These are phyloP conservation scores for Pitangus sulphuratus DNA, from an alignment of 2,797 vertebrate genomes.

Conservation along the genomic window DNA sequence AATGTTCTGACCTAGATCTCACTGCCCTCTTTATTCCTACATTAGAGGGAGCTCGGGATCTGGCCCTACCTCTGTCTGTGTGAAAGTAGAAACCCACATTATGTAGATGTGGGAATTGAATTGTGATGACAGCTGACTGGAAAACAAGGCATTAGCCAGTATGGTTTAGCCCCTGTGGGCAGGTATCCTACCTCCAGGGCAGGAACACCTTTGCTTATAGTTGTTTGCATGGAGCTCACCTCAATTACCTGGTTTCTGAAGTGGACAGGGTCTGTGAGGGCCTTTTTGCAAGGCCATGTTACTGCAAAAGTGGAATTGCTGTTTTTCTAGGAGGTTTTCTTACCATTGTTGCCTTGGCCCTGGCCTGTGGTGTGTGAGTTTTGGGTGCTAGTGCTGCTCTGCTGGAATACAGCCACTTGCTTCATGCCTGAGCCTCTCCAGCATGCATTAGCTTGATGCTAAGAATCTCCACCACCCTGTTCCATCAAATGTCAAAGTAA, in stretches of 20 bases:
- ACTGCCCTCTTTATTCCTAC: background rate
- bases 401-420: background rate
- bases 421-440: background rate
- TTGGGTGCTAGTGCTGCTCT: background rate
- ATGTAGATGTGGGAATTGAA: background rate
- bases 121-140: background rate
- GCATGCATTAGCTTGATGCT: background rate
- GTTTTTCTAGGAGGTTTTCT: background rate
- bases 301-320: background rate
- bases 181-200: background rate
- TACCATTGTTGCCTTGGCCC: background rate
- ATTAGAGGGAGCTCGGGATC: background rate
- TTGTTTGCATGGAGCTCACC: background rate
- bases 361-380: background rate
- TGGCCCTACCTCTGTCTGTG: background rate
- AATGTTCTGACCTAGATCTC: background rate
- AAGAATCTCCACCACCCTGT: background rate
- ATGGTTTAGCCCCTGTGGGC: background rate
- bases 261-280: background rate
- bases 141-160: background rate
- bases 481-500: background rate
- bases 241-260: background rate
- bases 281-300: background rate
- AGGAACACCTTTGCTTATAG: background rate
- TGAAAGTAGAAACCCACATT: background rate